These are phyloP conservation scores for Etheostoma cragini DNA, from an alignment of 2,113 vertebrate species.

Conservation along the genomic window DNA sequence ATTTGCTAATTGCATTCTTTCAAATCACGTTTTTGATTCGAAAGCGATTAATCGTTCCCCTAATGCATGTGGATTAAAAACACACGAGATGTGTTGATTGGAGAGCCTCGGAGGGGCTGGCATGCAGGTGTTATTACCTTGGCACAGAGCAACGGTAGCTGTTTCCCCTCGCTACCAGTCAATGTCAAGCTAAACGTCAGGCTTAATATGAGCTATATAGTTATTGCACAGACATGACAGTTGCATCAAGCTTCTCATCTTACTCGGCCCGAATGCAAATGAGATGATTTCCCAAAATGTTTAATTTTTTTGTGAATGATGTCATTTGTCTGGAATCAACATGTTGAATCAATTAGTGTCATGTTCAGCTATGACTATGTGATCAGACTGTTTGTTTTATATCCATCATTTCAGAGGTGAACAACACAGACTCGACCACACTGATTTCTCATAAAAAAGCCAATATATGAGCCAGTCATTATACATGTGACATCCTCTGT, in stretches of 20 bases:
- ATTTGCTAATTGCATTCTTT: too few species aligned
- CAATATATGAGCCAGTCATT: slow-evolving; percentile 57
- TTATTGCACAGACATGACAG: not conserved
- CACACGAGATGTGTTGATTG: too few species aligned
- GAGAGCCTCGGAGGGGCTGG: too few species aligned
- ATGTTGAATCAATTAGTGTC: slow-evolving; percentile 5
- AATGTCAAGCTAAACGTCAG: not conserved
- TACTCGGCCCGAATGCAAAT: not conserved
- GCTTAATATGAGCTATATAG: not conserved
- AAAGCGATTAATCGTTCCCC: too few species aligned
- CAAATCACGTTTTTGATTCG: too few species aligned
- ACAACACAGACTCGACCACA: slow-evolving; percentile 19
- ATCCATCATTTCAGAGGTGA: slow-evolving; percentile 33
- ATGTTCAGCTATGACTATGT: slow-evolving; percentile 6
- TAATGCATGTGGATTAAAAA: too few species aligned
- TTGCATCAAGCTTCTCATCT: not conserved
- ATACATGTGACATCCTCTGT: slow-evolving; percentile 25
- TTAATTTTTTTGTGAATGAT: not conserved
- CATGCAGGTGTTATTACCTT: not conserved
- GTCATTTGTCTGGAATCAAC: not conserved
- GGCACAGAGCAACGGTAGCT: too few species aligned
- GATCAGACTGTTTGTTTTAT: not conserved
- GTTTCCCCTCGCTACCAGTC: not conserved
- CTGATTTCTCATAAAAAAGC: slow-evolving; percentile 58
- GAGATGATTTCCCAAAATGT: not conserved